Base-by-base conservation (phyloP, 2,113 vertebrate genomes). In the Sceloporus undulatus region DNA sequence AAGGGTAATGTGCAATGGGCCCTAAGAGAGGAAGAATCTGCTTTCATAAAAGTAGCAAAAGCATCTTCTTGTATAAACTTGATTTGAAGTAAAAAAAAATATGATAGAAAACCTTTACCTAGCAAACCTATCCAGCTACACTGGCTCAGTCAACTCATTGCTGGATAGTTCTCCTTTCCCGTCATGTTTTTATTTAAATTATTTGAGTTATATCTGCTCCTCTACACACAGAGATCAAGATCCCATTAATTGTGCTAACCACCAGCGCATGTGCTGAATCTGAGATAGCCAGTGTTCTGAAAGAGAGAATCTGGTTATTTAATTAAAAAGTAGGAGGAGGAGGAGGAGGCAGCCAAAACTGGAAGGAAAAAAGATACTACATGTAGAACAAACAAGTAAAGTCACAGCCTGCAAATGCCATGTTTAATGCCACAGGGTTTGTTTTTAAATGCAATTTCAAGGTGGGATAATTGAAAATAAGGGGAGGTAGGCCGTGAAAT, bases 1-100 rank as follows among this genome's bases (percentile, higher is more conserved):
- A 4, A n/a, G 52, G 42, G 10, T 84, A 73, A 56, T 16, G 5
- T 56, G n/a, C 9, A 18, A 6, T 38, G 4, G 2, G 0, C 86
- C 88, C 86, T 90, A 82, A 87, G 90, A 90, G 62, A 5, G 68
- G 27, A n/a, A 16, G 5, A 76, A 29, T 29, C 16, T 38, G 59
- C 34, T 68, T 70, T 34, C 34, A 62, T 27, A 25, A 8, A 70
- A 86, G 0, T 0, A 66, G 4, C 48, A 84, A 71, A 87, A 65
- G 52, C 48, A 89, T 18, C 21, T 81, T 68, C 77, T 91, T 29
- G 52, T 90, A 8, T 54, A 84, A 3, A 76, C 93, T 91, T 65
- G 13, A 78, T 90, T 88, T 88, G 62, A 38, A 82, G 1, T 80
- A 10, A 70, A 80, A 78, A 4, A 34, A 34, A 34, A 66, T 23